A percentile compares a stretch with the other conserved stretches of the same genome.
Evolutionary conservation across 2,797 vertebrate species (phyloP).

Genomic region (Parauchenoglanis ngamensis): DNA sequence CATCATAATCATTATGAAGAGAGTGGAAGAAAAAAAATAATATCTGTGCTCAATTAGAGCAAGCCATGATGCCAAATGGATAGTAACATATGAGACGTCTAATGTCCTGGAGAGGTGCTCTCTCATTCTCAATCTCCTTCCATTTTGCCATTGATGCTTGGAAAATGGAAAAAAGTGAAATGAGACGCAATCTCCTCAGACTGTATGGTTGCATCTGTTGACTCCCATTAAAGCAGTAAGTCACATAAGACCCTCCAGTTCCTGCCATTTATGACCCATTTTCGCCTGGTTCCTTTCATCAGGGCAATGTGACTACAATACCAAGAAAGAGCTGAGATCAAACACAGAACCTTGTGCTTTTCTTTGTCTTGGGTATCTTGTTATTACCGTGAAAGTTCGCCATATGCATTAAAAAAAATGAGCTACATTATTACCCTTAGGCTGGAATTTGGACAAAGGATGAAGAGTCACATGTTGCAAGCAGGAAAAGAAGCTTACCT

Average conservation of each 20-base stretch:
- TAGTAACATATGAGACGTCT: constrained; percentile 70
- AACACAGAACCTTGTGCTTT: background rate
- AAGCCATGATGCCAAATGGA: constrained; percentile 69
- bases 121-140: constrained; percentile 41
- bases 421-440: constrained; percentile 70
- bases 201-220: constrained; percentile 73
- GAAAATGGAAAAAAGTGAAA: constrained; percentile 41
- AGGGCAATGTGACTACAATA: constrained; percentile 13
- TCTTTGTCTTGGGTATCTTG: background rate
- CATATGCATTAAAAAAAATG: constrained; percentile 48
- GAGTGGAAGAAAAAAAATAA: constrained; percentile 69
- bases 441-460: constrained; percentile 68
- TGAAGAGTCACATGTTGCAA: constrained; percentile 54
- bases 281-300: constrained; percentile 59
- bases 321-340: background rate
- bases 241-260: constrained; percentile 67
- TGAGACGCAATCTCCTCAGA: constrained; percentile 52
- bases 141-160: background rate
- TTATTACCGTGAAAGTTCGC: background rate
- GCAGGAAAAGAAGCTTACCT: constrained; percentile 40
- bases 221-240: constrained; percentile 74
- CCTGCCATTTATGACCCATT: constrained; percentile 57
- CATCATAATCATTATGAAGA: constrained; percentile 75
- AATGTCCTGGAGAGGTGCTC: constrained; percentile 70
- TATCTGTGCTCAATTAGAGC: constrained; percentile 78